Evolutionary conservation across 2,888 invertebrate species (phyloP).

Genomic region (Lithophane semibrunnea): DNA sequence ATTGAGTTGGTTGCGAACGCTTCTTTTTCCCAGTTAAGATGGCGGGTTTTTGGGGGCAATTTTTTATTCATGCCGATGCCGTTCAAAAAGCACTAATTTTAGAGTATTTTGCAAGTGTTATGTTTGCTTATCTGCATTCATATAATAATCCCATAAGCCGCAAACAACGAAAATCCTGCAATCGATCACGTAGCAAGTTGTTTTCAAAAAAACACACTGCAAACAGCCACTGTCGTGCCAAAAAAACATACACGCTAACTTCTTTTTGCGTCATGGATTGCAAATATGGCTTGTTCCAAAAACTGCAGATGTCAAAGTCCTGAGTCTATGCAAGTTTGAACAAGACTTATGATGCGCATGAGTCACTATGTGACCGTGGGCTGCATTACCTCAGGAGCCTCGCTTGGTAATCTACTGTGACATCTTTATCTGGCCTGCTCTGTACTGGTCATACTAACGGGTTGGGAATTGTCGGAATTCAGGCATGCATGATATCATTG

Average conservation of each 20-base stretch:
- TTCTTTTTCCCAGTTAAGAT: not conserved
- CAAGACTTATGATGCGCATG: conserved; percentile 45
- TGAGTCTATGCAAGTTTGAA: conserved; percentile 54
- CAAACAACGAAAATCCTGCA: conserved; percentile 3
- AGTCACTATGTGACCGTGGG: conserved; percentile 53
- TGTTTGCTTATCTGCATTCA: conserved; percentile 4
- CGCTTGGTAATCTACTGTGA: conserved; percentile 45
- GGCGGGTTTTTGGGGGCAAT: not conserved
- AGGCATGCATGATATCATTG: conserved; percentile 44
- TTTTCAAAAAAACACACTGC: conserved; percentile 1
- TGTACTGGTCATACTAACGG: conserved; percentile 25
- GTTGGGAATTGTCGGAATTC: conserved; percentile 40
- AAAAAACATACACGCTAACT: conserved; percentile 29
- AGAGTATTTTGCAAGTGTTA: not conserved
- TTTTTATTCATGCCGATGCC: too few species aligned
- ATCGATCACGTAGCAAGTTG: conserved; percentile 6
- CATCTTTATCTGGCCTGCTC: conserved; percentile 53
- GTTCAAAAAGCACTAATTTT: not conserved
- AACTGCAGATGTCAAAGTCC: conserved; percentile 51
- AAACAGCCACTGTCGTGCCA: conserved; percentile 19
- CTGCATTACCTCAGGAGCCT: conserved; percentile 45
- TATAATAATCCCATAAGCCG: not conserved
- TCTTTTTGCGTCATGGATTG: conserved; percentile 33
- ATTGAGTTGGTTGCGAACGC: not conserved
- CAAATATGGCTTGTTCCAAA: conserved; percentile 54